Conservation (phyloP, 2,113 vertebrate genomes). For the Cygnus buccinator region DNA sequence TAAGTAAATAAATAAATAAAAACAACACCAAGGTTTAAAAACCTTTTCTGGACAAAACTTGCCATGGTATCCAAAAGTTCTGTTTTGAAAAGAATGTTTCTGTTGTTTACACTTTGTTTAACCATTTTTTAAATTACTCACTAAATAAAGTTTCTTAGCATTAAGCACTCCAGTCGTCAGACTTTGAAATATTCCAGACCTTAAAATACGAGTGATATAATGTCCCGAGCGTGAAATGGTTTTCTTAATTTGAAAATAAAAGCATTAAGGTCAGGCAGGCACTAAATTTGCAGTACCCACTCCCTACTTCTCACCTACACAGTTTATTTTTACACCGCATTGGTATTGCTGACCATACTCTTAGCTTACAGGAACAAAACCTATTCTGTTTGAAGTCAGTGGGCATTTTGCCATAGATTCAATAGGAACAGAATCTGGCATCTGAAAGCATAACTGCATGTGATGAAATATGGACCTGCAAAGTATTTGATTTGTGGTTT, state of each 20-base stretch:
- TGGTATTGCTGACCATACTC: not conserved
- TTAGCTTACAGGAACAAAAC: slow-evolving; percentile 26
- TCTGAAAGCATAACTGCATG: not conserved
- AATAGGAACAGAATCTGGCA: not conserved
- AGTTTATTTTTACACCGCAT: not conserved
- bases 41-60: not conserved
- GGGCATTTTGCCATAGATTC: slow-evolving; percentile 38
- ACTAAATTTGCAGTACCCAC: not conserved
- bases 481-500: slow-evolving; percentile 19
- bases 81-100: not conserved
- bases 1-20: not conserved
- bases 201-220: not conserved
- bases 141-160: not conserved
- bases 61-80: not conserved
- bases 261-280: not conserved
- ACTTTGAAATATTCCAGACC: not conserved
- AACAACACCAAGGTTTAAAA: not conserved
- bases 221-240: not conserved
- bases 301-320: not conserved
- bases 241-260: not conserved
- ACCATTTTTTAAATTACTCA: not conserved
- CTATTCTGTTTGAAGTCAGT: not conserved
- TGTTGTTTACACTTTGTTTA: not conserved
- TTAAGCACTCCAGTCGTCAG: not conserved
- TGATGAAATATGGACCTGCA: slow-evolving; percentile 12